phyloP scores from a whole-genome alignment of 2,888 invertebrate genomes.

The Synanthedon formicaeformis region DNA sequence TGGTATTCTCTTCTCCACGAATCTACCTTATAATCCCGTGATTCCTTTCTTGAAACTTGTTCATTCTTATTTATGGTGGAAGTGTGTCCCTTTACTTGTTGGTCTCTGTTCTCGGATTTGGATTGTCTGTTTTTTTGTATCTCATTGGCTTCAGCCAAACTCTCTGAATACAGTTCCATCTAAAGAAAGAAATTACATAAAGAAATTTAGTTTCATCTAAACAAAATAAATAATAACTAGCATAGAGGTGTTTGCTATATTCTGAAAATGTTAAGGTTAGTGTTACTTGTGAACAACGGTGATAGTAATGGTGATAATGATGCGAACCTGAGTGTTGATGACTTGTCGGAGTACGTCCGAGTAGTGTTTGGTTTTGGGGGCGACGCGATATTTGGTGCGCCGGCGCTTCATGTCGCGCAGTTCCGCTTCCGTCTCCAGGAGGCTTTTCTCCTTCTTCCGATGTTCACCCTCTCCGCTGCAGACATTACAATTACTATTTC shows the following conservation, averaged over 20 bases:
- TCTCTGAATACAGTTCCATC: constrained; percentile 34
- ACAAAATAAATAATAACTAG: too few species aligned
- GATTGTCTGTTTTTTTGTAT: neutral
- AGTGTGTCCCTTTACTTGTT: neutral
- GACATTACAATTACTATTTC: too few species aligned
- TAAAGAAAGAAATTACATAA: too few species aligned
- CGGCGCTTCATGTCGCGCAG: constrained; percentile 73
- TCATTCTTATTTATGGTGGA: too few species aligned
- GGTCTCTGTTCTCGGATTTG: neutral
- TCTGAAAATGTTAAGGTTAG: too few species aligned
- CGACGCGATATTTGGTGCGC: constrained; percentile 69
- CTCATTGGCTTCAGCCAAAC: constrained; percentile 1
- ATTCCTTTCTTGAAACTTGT: neutral
- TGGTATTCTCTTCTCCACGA: neutral
- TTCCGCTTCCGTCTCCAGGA: constrained; percentile 58
- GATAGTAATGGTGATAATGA: constrained; percentile 9
- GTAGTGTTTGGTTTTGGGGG: constrained; percentile 68
- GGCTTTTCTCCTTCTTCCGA: constrained; percentile 9
- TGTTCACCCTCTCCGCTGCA: constrained; percentile 5
- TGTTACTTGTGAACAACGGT: too few species aligned
- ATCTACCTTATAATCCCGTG: neutral
- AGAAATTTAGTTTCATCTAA: too few species aligned
- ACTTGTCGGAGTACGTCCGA: constrained; percentile 71
- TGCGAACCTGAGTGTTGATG: constrained; percentile 65
- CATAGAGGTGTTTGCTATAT: too few species aligned